phyloP scores from a whole-genome alignment of 2,888 invertebrate species.

The Notocelia uddmanniana region DNA sequence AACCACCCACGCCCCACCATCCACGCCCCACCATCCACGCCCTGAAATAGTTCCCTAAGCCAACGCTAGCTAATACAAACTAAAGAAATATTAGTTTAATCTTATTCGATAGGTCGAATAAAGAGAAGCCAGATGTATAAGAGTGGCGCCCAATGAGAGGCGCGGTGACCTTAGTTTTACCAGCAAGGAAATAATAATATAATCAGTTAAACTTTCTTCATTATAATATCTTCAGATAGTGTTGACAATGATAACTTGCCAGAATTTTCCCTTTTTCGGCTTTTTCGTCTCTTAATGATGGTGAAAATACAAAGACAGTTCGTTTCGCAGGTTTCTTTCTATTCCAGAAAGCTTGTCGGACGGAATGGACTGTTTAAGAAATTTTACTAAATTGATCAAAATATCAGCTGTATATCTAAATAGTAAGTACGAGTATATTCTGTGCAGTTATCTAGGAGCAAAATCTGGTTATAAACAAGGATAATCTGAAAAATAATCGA shows the following conservation, averaged over 20 bases:
- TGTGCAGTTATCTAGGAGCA: background rate
- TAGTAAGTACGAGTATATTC: background rate
- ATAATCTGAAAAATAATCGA: constrained; percentile 52
- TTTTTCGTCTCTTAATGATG: background rate
- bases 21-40: too few species aligned
- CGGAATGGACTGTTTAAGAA: too few species aligned
- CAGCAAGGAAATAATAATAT: constrained; percentile 9
- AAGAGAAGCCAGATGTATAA: background rate
- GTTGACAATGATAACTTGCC: background rate
- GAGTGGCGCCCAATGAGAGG: background rate
- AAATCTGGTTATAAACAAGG: background rate
- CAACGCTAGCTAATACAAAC: too few species aligned
- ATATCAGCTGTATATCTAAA: background rate
- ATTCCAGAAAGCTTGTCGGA: too few species aligned
- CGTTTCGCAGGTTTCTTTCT: too few species aligned
- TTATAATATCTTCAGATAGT: background rate
- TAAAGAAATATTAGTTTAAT: background rate
- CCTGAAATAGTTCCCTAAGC: too few species aligned
- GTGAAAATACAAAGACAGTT: background rate
- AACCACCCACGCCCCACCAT: too few species aligned
- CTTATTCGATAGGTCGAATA: background rate
- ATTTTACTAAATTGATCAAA: background rate
- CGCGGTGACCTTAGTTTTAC: constrained; percentile 1
- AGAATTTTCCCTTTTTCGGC: background rate
- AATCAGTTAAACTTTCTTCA: background rate